Evolutionary conservation across 1,140 invertebrate genomes (phyloP), one percentile per base, ranked within the genome.

Genomic region (Antheraea mylitta): DNA sequence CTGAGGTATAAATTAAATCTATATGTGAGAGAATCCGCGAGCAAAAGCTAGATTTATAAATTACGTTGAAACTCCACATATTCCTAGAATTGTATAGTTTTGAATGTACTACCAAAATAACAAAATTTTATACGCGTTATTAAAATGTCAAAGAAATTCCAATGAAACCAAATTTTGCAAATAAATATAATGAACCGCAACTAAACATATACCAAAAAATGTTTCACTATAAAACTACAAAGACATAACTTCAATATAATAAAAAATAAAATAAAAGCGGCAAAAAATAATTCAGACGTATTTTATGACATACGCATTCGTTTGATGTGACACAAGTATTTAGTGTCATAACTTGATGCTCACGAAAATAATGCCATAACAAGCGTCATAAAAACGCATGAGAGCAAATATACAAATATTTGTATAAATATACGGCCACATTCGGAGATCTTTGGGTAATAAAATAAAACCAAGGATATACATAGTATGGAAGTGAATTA

Each of bases 361-460:
- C 68, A 73, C 68, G 78, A 77, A 79, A 79, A 77, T 78, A 74
- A 83, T 78, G 74, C 72, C 67, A 71, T 76, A 80, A 77, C 73
- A 75, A 60, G 64, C 22, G n/a, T 58, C 72, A 74, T 81, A 80
- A 83, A 83, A 75, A 67, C 58, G 16, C 74, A 65, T 64, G 65
- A 67, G 70, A 74, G 45, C 16, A 16, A 53, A 53, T 53, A 16
- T 73, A 77, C 76, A 81, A 81, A 83, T 80, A 78, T 83, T 83
- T 83, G 75, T 75, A 75, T 70, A 53, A 5, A 53, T 16, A 75
- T 75, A 73, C 48, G 38, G 59, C 69, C 4, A 64, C 67, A 65
- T 65, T 66, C 69, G 67, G 66, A 64, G 75, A 74, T 76, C 66
- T 76, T 68, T 76, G 63, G 37, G 59, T 72, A 74, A 72, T 76